Evolutionary conservation across 2,888 invertebrate genomes (phyloP), one percentile per base, ranked within the genome.

Genomic region (Apodemia mormo): DNA sequence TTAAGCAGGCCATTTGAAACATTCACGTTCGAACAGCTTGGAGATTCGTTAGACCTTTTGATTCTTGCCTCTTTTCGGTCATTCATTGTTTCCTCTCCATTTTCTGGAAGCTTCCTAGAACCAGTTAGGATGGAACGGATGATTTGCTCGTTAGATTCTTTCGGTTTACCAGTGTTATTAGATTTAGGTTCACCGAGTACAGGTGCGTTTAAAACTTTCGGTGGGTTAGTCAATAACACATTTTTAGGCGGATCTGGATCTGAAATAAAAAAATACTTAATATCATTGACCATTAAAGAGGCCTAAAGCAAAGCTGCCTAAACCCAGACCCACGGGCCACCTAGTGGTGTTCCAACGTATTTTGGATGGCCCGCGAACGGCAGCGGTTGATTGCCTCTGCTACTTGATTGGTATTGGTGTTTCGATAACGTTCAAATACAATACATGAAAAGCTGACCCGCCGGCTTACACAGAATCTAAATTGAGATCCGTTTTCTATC

Each of bases 231-330:
- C 7, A 71, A 37, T 66, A 72, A 75, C 6, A 81, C 71, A 79
- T 81, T 73, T 78, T 89, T 2, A 91, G 83, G 77, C 85, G 93
- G 94, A 4, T 89, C 89, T 12, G 94, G 94, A 78, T 94, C 94
- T 94, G 78, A 10, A 83, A 82, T 70, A 4, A 58, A 54, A 58
- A 43, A 54, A 29, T 30, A 22, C 22, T 22, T 22, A 8, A 22
- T 8, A 2, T 56, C 22, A 56, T 56, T 22, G 54, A 29, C 45
- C 2, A 2, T 45, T 45, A 10, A 45, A 43, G 22, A 22, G 22
- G 22, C 22, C 22, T 22, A 22, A 22, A 22, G 22, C 22, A 22
- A 22, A 22, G 22, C 22, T 22, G 22, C 22, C 22, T 22, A 22
- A 22, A 22, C 22, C 22, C 22, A 22, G 22, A 22, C 22, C 22